These are phyloP conservation scores for Sialis lutaria DNA, from an alignment of 2,888 invertebrate genomes.

Conservation along the genomic window DNA sequence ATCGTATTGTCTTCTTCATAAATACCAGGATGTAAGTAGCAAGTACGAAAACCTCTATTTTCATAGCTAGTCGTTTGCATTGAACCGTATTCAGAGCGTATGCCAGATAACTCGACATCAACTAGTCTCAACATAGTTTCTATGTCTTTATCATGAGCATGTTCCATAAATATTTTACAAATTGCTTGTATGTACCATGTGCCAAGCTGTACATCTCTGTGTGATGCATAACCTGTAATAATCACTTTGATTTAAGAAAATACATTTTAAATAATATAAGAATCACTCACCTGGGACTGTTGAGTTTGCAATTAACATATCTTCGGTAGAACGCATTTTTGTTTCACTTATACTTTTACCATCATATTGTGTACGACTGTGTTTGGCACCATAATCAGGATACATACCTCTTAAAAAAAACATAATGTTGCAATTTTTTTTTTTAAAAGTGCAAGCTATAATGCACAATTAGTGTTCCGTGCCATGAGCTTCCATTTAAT, in stretches of 20 bases:
- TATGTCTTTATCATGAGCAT: constrained; percentile 42
- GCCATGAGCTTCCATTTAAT: too few species aligned
- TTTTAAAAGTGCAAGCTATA: too few species aligned
- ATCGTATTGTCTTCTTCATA: constrained; percentile 16
- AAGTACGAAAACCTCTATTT: constrained; percentile 43
- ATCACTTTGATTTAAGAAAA: neutral
- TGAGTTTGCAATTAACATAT: constrained; percentile 47
- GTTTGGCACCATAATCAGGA: constrained; percentile 7
- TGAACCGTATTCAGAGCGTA: constrained; percentile 19
- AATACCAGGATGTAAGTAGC: constrained; percentile 51
- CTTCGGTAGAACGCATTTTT: constrained; percentile 20
- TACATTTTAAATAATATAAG: neutral
- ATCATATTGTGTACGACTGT: constrained; percentile 13
- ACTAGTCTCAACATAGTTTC: constrained; percentile 48
- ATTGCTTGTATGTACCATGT: constrained; percentile 57
- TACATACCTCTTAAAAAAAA: constrained; percentile 1
- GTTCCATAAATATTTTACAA: constrained; percentile 43
- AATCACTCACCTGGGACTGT: constrained; percentile 32
- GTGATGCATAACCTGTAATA: constrained; percentile 35
- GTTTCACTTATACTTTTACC: neutral
- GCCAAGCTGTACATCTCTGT: constrained; percentile 37
- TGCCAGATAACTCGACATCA: constrained; percentile 27
- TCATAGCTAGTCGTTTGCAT: constrained; percentile 45
- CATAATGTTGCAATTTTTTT: neutral
- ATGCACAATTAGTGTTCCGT: too few species aligned